phyloP scores from a whole-genome alignment of 2,113 vertebrate genomes.

The Willisornis vidua region DNA sequence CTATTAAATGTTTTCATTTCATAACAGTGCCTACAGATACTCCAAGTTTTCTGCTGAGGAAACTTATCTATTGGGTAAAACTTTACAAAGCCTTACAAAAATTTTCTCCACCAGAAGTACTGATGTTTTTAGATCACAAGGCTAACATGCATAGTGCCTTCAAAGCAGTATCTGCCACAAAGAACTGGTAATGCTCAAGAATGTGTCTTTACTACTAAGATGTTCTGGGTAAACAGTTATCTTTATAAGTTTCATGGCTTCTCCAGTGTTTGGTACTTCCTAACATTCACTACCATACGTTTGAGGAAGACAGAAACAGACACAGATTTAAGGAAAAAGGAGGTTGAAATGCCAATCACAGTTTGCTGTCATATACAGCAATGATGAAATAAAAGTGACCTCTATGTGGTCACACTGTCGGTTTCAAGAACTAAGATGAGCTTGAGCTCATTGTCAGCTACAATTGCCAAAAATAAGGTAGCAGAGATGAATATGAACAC shows the following conservation, averaged over 20 bases:
- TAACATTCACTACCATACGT: neutral
- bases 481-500: neutral
- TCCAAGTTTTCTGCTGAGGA: neutral
- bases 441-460: neutral
- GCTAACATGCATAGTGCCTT: neutral
- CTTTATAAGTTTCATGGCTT: neutral
- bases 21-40: neutral
- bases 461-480: slow-evolving; percentile 17
- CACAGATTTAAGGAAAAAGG: neutral
- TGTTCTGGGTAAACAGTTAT: neutral
- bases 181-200: neutral
- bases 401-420: neutral
- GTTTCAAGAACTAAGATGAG: slow-evolving; percentile 11
- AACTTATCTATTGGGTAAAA: neutral
- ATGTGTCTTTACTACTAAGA: neutral
- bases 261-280: neutral
- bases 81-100: neutral
- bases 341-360: neutral
- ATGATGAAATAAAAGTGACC: neutral
- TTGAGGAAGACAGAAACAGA: neutral
- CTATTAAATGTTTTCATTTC: neutral
- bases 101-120: neutral
- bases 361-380: neutral
- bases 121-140: neutral
- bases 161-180: neutral